These are phyloP conservation scores for Hyaena hyaena DNA, from an alignment of 2,113 vertebrate species.

Conservation along the genomic window DNA sequence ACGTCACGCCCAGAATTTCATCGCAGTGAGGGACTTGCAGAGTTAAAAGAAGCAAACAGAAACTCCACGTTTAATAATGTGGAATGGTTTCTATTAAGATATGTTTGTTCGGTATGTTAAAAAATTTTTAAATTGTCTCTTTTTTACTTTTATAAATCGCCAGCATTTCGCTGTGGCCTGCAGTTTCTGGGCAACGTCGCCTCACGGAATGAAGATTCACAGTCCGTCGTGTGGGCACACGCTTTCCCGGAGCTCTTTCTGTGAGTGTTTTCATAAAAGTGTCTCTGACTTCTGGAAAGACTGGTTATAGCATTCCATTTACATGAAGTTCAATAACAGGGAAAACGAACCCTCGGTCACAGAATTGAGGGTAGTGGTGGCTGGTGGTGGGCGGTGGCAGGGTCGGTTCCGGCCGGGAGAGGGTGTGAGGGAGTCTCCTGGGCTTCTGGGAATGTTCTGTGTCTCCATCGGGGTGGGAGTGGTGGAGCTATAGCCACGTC, in stretches of 20 bases:
- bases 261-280: constrained; percentile 82
- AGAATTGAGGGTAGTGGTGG: background rate
- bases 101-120: background rate
- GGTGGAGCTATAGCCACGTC: fast-evolving
- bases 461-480: background rate
- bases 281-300: constrained; percentile 7
- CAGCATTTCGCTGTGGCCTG: constrained; percentile 95
- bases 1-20: background rate
- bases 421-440: fast-evolving
- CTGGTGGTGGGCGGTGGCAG: background rate
- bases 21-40: background rate
- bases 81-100: background rate
- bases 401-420: fast-evolving
- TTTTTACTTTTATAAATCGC: constrained; percentile 53
- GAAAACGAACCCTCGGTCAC: background rate
- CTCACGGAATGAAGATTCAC: constrained; percentile 92
- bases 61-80: background rate
- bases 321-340: background rate
- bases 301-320: constrained; percentile 11
- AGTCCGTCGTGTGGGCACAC: constrained; percentile 91
- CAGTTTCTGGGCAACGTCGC: constrained; percentile 97
- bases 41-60: background rate
- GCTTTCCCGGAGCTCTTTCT: constrained; percentile 89
- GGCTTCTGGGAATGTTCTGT: background rate
- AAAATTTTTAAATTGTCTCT: background rate